Conservation (phyloP, 1,140 invertebrate genomes). For the Bombyx mandarina region DNA sequence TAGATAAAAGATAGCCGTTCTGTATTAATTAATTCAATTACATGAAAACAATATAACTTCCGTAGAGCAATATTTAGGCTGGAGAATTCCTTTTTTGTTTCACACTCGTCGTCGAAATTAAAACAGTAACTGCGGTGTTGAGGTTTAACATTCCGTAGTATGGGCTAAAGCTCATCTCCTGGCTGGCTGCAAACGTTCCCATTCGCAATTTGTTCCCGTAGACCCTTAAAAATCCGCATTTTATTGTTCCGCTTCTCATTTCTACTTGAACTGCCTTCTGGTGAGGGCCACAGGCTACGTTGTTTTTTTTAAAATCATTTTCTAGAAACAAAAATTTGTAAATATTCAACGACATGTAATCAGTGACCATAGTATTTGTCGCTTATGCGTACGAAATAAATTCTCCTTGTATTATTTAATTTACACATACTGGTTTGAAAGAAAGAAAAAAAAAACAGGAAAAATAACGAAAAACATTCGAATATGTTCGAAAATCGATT, state of each 20-base stretch:
- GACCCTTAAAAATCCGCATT: constrained; percentile 62
- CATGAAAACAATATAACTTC: too few relatives aligned
- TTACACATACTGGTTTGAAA: not conserved
- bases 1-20: too few relatives aligned
- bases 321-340: too few relatives aligned
- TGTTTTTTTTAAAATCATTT: too few relatives aligned
- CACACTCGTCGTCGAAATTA: not conserved
- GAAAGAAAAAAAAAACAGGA: not conserved
- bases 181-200: constrained; percentile 35
- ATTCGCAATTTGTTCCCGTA: constrained; percentile 56
- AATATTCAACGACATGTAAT: too few relatives aligned
- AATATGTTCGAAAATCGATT: not conserved
- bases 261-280: constrained; percentile 35
- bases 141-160: constrained; percentile 20
- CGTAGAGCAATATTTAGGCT: too few relatives aligned
- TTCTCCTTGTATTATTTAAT: not conserved
- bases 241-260: constrained; percentile 58
- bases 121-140: not conserved
- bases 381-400: constrained; percentile 5
- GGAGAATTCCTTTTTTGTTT: not conserved
- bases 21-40: too few relatives aligned
- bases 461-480: not conserved
- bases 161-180: constrained; percentile 37
- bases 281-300: constrained; percentile 1
- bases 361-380: not conserved